Conservation (phyloP, 2,113 vertebrate genomes). For the Neogobius melanostomus region DNA sequence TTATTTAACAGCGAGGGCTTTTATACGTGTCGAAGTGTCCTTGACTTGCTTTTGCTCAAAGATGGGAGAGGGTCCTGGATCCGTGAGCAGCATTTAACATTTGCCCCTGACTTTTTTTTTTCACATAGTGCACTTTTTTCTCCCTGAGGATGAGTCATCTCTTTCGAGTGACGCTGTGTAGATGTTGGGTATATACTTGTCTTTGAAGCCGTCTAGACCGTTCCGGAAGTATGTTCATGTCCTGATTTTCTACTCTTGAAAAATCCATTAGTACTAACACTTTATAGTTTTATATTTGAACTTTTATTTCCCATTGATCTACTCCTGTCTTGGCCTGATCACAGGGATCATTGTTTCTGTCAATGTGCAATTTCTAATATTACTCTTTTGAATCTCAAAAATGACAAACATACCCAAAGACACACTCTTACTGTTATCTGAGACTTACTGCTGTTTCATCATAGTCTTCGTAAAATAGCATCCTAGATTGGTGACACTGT, state of each 20-base stretch:
- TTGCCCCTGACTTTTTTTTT: constrained; percentile 35
- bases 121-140: constrained; percentile 20
- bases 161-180: not conserved
- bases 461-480: constrained; percentile 33
- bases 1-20: constrained; percentile 55
- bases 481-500: constrained; percentile 28
- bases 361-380: not conserved
- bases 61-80: constrained; percentile 14
- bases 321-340: not conserved
- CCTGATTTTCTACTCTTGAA: too few relatives aligned
- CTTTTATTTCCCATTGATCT: not conserved
- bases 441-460: constrained; percentile 25
- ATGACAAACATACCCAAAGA: constrained; percentile 12
- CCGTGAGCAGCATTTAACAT: constrained; percentile 28
- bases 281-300: too few relatives aligned
- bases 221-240: not conserved
- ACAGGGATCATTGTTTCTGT: not conserved
- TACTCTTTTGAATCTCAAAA: not conserved
- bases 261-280: too few relatives aligned
- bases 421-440: constrained; percentile 24
- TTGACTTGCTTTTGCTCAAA: constrained; percentile 25
- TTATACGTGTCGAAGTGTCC: constrained; percentile 44
- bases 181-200: constrained; percentile 12
- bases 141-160: constrained; percentile 51
- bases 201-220: not conserved